Evolutionary conservation across 2,797 vertebrate species (phyloP).

Genomic region (Amniataba percoides): DNA sequence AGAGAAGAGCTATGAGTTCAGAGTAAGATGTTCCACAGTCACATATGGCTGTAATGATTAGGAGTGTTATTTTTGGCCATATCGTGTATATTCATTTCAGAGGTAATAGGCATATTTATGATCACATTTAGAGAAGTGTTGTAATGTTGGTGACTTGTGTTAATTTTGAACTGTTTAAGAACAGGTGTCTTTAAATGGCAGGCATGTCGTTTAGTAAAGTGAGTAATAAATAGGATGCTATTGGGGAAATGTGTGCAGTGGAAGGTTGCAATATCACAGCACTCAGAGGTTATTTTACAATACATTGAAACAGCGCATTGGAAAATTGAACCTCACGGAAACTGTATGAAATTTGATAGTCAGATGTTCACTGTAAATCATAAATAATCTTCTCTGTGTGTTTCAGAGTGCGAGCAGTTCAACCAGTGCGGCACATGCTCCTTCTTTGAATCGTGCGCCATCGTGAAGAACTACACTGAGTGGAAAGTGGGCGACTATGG

Average conservation of each 20-base stretch:
- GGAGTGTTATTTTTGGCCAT: background rate
- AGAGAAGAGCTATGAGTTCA: background rate
- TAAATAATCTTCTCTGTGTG: background rate
- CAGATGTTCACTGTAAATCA: background rate
- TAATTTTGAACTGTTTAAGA: background rate
- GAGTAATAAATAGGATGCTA: background rate
- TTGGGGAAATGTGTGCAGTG: background rate
- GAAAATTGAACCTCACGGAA: background rate
- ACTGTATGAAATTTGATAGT: too few relatives aligned
- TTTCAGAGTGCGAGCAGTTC: conserved; percentile 91
- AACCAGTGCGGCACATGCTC: conserved; percentile 96
- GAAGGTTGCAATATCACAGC: background rate
- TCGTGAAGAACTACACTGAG: conserved; percentile 91
- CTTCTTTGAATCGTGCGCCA: conserved; percentile 88
- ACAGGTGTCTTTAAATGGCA: background rate
- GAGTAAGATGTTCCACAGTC: background rate
- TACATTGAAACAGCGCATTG: background rate
- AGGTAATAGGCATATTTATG: background rate
- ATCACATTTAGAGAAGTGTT: background rate
- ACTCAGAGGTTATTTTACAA: background rate
- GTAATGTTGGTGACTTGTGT: background rate
- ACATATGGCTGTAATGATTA: background rate
- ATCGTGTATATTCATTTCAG: background rate
- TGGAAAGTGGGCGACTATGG: conserved; percentile 95
- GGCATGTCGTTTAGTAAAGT: too few relatives aligned